Conservation (phyloP, 2,113 vertebrate species). For the Scomber colias region DNA sequence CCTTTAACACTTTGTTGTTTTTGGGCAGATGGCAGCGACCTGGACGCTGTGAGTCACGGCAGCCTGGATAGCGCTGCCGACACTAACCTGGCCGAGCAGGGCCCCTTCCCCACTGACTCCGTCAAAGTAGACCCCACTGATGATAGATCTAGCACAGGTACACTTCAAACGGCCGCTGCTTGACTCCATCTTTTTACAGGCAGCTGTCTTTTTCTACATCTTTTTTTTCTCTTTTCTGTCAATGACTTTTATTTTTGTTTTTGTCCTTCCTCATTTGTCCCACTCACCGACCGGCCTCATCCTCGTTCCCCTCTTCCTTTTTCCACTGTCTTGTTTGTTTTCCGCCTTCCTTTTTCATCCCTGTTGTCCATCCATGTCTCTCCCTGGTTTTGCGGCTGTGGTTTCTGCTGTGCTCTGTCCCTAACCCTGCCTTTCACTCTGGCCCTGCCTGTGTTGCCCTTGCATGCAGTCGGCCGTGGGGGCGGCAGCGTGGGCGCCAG, state of each 20-base stretch:
- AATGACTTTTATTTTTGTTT: conserved; percentile 46
- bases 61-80: conserved; percentile 90
- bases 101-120: conserved; percentile 82
- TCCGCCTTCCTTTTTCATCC: conserved; percentile 10
- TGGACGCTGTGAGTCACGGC: conserved; percentile 89
- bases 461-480: conserved; percentile 74
- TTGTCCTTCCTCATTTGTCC: conserved; percentile 43
- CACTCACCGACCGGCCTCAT: conserved; percentile 35
- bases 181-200: conserved; percentile 26
- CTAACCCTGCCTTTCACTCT: conserved; percentile 74
- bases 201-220: conserved; percentile 61
- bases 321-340: conserved; percentile 42
- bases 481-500: conserved; percentile 60
- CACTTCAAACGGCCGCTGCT: conserved; percentile 39
- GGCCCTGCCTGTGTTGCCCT: conserved; percentile 76
- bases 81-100: conserved; percentile 83
- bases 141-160: conserved; percentile 91
- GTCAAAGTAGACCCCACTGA: conserved; percentile 87
- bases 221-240: conserved; percentile 48
- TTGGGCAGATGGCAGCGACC: conserved; percentile 89
- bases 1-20: conserved; percentile 73
- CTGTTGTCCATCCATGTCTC: conserved; percentile 43
- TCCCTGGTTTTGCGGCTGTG: conserved; percentile 60
- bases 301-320: background rate
- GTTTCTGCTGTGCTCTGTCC: conserved; percentile 73